A percentile compares a stretch with the other conserved stretches of the same genome.
Conservation (phyloP, 2,113 vertebrate genomes). For the Rhinogobius similis region DNA sequence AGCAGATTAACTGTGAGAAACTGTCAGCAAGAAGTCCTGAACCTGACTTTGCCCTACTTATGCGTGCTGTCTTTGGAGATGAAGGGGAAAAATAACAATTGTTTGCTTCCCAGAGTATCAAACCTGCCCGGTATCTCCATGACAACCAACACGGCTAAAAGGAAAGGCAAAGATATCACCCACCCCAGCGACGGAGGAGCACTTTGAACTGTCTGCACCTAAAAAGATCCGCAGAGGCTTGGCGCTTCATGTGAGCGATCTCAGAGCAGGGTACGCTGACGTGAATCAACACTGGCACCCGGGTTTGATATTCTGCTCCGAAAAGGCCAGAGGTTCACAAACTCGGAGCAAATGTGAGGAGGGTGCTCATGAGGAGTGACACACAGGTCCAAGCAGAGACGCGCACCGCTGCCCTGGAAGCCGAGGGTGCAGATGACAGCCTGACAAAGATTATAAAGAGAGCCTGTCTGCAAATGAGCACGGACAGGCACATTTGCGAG, state of each 20-base stretch:
- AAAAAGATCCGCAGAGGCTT: conserved; percentile 20
- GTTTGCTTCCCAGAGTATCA: conserved; percentile 17
- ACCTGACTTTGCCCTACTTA: conserved; percentile 15
- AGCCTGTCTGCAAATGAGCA: conserved; percentile 26
- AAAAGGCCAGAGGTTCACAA: conserved; percentile 13
- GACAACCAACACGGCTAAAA: conserved; percentile 32
- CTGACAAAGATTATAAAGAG: conserved; percentile 35
- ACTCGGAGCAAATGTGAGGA: conserved; percentile 11
- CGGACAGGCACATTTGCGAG: conserved; percentile 17
- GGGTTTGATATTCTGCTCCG: conserved; percentile 21
- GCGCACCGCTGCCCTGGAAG: conserved; percentile 8
- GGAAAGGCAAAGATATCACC: conserved; percentile 31
- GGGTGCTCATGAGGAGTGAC: conserved; percentile 33
- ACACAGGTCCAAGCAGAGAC: conserved; percentile 29
- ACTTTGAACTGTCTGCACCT: conserved; percentile 33
- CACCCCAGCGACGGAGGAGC: neutral
- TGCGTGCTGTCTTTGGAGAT: neutral
- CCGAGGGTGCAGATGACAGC: conserved; percentile 2
- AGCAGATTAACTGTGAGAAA: neutral
- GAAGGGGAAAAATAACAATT: neutral
- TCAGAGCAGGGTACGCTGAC: conserved; percentile 2
- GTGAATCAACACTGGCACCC: conserved; percentile 34
- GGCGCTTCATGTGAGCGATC: neutral
- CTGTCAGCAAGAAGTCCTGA: neutral
- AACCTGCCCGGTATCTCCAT: conserved; percentile 18